Conservation (phyloP, 2,113 vertebrate genomes). For the Brienomyrus longianalis region DNA sequence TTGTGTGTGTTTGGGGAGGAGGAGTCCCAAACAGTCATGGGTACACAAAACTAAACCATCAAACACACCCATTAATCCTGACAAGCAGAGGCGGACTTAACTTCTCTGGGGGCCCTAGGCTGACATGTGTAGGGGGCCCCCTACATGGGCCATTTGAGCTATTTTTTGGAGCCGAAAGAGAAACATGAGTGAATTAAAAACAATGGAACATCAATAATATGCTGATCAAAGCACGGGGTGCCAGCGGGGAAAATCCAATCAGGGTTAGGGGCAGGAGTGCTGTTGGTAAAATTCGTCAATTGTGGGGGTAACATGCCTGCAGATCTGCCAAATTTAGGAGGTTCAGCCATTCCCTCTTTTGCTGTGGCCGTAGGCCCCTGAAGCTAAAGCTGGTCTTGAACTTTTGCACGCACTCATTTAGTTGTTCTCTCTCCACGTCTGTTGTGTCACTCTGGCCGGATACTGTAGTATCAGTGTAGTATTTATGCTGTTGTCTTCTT, state of each 20-base stretch:
- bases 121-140: not conserved
- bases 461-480: not conserved
- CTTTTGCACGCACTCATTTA: not conserved
- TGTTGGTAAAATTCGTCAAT: too few relatives aligned
- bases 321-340: not conserved
- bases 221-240: not conserved
- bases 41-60: not conserved
- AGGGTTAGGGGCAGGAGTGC: too few relatives aligned
- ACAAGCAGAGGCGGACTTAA: not conserved
- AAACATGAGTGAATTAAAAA: not conserved
- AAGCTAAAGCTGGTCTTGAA: not conserved
- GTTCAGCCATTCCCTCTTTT: not conserved
- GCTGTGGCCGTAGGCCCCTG: not conserved
- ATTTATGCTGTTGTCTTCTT: not conserved
- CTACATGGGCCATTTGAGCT: not conserved
- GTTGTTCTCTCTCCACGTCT: not conserved
- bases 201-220: not conserved
- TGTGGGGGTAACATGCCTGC: not conserved
- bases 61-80: not conserved
- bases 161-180: not conserved
- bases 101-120: not conserved
- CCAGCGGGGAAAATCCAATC: too few relatives aligned
- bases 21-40: not conserved
- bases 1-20: not conserved
- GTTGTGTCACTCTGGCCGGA: not conserved